Percentiles rank a stretch among this genome's conserved stretches.
Evolutionary conservation across 2,888 invertebrate species (phyloP).

Genomic region (Hemistola chrysoprasaria): DNA sequence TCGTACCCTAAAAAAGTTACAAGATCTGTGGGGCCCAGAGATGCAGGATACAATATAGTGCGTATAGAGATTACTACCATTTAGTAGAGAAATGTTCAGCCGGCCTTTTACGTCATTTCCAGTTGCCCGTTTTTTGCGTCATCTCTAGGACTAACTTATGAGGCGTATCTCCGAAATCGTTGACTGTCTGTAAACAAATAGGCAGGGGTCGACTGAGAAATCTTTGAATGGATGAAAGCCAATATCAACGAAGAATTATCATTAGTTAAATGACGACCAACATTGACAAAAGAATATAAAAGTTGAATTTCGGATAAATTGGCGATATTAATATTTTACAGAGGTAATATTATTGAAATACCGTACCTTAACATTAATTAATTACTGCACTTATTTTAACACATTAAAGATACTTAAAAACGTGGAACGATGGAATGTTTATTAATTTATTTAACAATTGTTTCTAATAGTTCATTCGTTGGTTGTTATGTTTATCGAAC

Average conservation of each 20-base stretch:
- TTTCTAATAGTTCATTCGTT: too few relatives aligned
- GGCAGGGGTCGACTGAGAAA: slow-evolving; percentile 14
- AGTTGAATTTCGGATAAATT: too few relatives aligned
- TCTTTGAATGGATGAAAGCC: slow-evolving; percentile 25
- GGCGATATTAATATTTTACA: too few relatives aligned
- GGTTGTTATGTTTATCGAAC: too few relatives aligned
- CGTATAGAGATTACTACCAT: slow-evolving; percentile 20
- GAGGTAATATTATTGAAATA: too few relatives aligned
- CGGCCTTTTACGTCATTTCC: slow-evolving; percentile 27
- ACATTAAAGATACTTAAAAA: too few relatives aligned
- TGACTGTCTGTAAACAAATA: slow-evolving; percentile 23
- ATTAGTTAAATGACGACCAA: slow-evolving; percentile 20
- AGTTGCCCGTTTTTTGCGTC: slow-evolving; percentile 32
- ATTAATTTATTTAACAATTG: too few relatives aligned
- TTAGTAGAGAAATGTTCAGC: slow-evolving; percentile 22
- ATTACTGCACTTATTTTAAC: too few relatives aligned
- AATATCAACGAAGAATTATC: slow-evolving; percentile 18
- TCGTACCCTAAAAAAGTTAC: too few relatives aligned
- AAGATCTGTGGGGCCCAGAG: too few relatives aligned
- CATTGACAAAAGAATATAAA: slow-evolving; percentile 17
- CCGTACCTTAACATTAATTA: too few relatives aligned
- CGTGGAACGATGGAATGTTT: too few relatives aligned
- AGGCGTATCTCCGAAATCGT: slow-evolving; percentile 28
- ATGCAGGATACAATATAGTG: slow-evolving; percentile 15
- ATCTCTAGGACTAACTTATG: slow-evolving; percentile 35